Evolutionary conservation across 1,140 invertebrate genomes (phyloP), one percentile per base, ranked within the genome.

Genomic region (Muscidifurax raptorellus): DNA sequence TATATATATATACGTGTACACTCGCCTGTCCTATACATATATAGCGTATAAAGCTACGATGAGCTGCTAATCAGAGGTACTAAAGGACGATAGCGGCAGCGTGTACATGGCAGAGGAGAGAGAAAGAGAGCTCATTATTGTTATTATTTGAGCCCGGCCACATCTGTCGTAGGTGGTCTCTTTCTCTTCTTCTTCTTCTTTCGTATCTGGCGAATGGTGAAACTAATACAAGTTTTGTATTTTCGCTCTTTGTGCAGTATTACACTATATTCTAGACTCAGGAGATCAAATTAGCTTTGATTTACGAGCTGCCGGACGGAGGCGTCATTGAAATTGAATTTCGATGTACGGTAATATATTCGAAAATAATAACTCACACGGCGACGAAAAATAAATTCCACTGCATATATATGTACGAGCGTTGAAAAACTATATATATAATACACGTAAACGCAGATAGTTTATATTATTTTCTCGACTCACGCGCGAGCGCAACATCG

Each of bases 141-240:
- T 59, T 91, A 91, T 91, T 90, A 90, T 91, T 91, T 90, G 89
- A 89, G 80, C 88, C 84, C 89, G 89, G 89, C 90, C 89, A 90
- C 90, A 92, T 91, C 91, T 92, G 90, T 93, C 91, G 91, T 92
- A 91, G 91, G 91, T 92, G 91, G 91, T 92, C 90, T 87, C 82
- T 44, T 40, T 85, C 64, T 13, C 64, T 2, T 36, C 32, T 15
- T 74, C 71, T 66, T 10, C 6, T 22, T 9, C 25, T 66, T 22
- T 69, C 28, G 10, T 69, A 64, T 2, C 0, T 30, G 66, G 18
- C 27, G 0, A 0, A 18, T 13, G 66, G 27, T 28, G 66, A 69
- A 69, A 28, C 25, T 27, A 13, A 27, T 9, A n/a, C n/a, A n/a
- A n/a, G n/a, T 69, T 69, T 69, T 27, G 66, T 13, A 27, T 30